A percentile compares a stretch with the other conserved stretches of the same genome.
Conservation (phyloP, 2,797 vertebrate species). For the Xyrichtys novacula region DNA sequence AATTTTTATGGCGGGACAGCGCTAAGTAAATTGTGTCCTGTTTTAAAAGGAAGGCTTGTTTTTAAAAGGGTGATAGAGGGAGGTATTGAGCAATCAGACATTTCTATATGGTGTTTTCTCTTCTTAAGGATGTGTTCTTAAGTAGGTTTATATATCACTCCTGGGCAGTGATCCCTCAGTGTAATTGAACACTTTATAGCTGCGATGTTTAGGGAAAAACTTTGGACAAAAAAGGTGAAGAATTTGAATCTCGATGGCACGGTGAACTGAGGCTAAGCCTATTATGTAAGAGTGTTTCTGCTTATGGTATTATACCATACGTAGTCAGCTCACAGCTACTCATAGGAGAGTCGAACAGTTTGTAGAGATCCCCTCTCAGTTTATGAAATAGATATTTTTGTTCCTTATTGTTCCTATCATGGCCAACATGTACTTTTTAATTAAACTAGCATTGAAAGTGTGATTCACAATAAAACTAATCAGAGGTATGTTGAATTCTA, state of each 20-base stretch:
- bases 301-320: conserved; percentile 3
- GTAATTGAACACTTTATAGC: conserved; percentile 6
- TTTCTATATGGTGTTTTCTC: conserved; percentile 9
- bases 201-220: background rate
- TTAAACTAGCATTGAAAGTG: conserved; percentile 46
- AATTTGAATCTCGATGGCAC: background rate
- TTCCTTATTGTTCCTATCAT: conserved; percentile 32
- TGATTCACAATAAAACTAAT: conserved; percentile 15
- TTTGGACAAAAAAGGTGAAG: background rate
- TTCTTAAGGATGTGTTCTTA: conserved; percentile 16
- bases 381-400: background rate
- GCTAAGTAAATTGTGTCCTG: conserved; percentile 91
- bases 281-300: conserved; percentile 33
- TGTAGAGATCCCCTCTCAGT: too few species aligned
- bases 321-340: conserved; percentile 8
- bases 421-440: conserved; percentile 44
- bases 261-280: conserved; percentile 6
- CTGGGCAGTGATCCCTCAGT: background rate
- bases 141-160: background rate
- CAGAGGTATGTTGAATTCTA: conserved; percentile 36
- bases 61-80: conserved; percentile 60
- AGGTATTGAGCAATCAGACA: conserved; percentile 26
- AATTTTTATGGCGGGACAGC: conserved; percentile 92
- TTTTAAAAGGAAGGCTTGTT: conserved; percentile 78
- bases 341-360: too few species aligned